Evolutionary conservation across 2,797 vertebrate species (phyloP).

Genomic region (Intellagama lesueurii): DNA sequence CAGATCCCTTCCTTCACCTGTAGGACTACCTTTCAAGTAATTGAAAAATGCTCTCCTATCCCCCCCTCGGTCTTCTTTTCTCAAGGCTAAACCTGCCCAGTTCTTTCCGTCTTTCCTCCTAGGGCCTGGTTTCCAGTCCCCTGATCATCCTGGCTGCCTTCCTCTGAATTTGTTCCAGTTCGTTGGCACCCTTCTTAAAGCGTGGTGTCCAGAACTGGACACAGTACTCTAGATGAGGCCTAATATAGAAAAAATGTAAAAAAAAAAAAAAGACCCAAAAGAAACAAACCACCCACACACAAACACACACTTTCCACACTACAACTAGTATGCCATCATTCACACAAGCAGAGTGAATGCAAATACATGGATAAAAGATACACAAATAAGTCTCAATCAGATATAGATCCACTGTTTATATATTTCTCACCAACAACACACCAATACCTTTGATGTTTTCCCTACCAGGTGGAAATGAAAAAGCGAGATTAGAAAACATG

Average conservation of each 20-base stretch:
- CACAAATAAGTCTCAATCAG: not conserved
- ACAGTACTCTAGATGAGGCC: no score
- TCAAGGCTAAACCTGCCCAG: no score
- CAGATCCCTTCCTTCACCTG: no score
- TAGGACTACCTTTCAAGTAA: no score
- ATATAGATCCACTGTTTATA: not conserved
- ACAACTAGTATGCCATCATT: not conserved
- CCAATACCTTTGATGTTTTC: not conserved
- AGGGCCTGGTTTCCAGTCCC: no score
- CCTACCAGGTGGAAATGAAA: not conserved
- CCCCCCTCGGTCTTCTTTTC: no score
- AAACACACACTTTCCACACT: not conserved
- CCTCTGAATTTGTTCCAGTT: no score
- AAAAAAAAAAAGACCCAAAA: not conserved
- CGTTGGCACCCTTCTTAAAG: no score
- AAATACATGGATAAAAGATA: not conserved
- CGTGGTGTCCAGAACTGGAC: no score
- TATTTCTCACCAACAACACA: not conserved
- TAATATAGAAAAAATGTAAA: not conserved
- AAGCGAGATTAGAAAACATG: conserved; percentile 1
- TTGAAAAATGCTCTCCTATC: no score
- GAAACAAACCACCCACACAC: not conserved
- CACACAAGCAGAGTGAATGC: not conserved
- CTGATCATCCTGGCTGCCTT: no score
- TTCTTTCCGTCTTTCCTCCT: no score